These are phyloP conservation scores for Drosophila virilis DNA, from an alignment of 1,140 invertebrate genomes.

Conservation along the genomic window DNA sequence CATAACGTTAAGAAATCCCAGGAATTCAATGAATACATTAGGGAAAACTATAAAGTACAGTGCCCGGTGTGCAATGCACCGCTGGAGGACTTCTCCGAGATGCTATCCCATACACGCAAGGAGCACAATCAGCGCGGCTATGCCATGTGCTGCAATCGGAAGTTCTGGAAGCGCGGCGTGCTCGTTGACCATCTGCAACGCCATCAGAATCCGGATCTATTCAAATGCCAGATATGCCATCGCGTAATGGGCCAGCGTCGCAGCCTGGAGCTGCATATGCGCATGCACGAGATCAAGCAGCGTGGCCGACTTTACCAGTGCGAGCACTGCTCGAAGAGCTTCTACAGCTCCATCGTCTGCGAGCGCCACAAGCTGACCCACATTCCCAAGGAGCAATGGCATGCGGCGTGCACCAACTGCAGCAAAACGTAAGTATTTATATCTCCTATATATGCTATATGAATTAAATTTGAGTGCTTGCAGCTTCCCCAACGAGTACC, in stretches of 20 bases:
- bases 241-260: conserved; percentile 68
- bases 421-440: conserved; percentile 53
- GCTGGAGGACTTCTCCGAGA: conserved; percentile 54
- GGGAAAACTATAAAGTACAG: conserved; percentile 58
- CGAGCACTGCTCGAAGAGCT: conserved; percentile 66
- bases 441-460: too few species aligned
- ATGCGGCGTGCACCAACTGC: conserved; percentile 53
- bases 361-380: conserved; percentile 68
- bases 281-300: conserved; percentile 71
- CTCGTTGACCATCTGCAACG: conserved; percentile 67
- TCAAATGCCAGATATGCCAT: conserved; percentile 63
- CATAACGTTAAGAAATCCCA: conserved; percentile 54
- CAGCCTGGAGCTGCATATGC: conserved; percentile 70
- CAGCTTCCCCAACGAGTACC: conserved; percentile 66
- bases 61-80: conserved; percentile 53
- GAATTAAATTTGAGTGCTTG: neutral
- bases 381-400: conserved; percentile 72
- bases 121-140: conserved; percentile 68
- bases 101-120: conserved; percentile 49
- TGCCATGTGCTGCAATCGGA: conserved; percentile 59
- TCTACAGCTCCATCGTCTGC: conserved; percentile 61
- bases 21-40: conserved; percentile 66
- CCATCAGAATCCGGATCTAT: conserved; percentile 66
- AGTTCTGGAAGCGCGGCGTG: conserved; percentile 62
- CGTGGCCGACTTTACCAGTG: conserved; percentile 61